Base-by-base conservation (phyloP, 2,113 vertebrate species). In the Octodon degus region DNA sequence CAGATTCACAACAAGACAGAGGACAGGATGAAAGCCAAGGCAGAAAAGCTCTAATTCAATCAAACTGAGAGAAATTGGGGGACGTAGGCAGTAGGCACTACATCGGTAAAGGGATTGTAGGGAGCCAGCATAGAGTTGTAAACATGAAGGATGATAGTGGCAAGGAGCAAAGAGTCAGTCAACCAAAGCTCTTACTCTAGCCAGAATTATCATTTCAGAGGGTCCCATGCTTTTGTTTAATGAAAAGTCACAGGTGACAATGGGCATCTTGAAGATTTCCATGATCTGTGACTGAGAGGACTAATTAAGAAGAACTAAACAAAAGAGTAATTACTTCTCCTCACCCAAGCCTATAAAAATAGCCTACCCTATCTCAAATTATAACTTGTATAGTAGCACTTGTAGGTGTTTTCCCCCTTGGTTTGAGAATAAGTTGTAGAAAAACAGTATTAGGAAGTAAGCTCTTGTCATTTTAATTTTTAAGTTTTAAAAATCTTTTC, bases 401-500 rank as follows among this genome's bases (percentile, higher is more conserved):
- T 76, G 72, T 72, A 58, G 8, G 13, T 11, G 30, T 84, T 89
- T 63, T 84, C 67, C 60, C 32, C 27, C 30, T 20, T 95, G n/a
- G 10, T 20, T 90, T 93, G n/a, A 85, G 9, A 95, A 24, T 62
- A 90, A 90, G 55, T 50, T 86, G 0, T 50, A 83, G 8, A 76
- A 65, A 97, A 91, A 47, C 37, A 86, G 24, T 91, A 72, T 40
- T 67, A 89, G 19, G 7, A 9, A 90, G 30, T 0, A 0, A 3
- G 0, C 63, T 9, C 10, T 2, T 19, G 3, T n/a, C 86, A 95
- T 58, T 70, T 0, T 20, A 95, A 86, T n/a, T 82, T 40, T 43
- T 90, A 76, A 68, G 7, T 80, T 82, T 85, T 67, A 17, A 24
- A 87, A 93, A 40, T 24, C 90, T 98, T 40, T 94, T 96, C 74